Percentiles rank a stretch among this genome's conserved stretches.
Conservation (phyloP, 2,113 vertebrate genomes). For the Aspiorhynchus laticeps region DNA sequence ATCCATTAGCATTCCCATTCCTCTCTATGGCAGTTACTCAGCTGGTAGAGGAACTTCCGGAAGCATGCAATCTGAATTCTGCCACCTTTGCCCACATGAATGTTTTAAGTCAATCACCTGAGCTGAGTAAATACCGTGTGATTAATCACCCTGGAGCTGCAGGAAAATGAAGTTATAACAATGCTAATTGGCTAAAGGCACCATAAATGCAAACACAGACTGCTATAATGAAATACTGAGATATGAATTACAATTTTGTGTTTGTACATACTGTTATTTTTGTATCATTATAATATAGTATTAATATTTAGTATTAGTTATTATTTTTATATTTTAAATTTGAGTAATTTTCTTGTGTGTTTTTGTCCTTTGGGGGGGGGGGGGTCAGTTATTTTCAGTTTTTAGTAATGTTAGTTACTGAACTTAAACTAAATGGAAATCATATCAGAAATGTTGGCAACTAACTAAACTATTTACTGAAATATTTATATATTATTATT, state of each 20-base stretch:
- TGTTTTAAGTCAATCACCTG: conserved; percentile 9
- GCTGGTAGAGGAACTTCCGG: background rate
- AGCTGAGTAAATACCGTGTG: background rate
- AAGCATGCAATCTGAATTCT: background rate
- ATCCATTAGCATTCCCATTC: background rate
- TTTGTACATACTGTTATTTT: background rate
- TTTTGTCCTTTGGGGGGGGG: too few relatives aligned
- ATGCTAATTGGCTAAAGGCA: background rate
- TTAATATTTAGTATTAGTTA: background rate
- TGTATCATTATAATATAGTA: background rate
- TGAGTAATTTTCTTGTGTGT: background rate
- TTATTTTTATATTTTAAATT: background rate
- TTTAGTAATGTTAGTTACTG: background rate
- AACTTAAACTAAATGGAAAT: background rate
- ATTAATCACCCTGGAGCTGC: background rate
- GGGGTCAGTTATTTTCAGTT: background rate
- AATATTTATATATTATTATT: too few relatives aligned
- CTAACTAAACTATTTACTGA: too few relatives aligned
- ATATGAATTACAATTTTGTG: background rate
- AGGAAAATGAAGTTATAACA: background rate
- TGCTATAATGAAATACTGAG: background rate
- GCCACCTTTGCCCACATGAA: background rate
- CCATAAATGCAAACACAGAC: background rate
- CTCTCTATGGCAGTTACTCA: background rate
- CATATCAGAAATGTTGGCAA: background rate